Conservation (phyloP, 2,888 invertebrate species). For the Ophion ventricosus region DNA sequence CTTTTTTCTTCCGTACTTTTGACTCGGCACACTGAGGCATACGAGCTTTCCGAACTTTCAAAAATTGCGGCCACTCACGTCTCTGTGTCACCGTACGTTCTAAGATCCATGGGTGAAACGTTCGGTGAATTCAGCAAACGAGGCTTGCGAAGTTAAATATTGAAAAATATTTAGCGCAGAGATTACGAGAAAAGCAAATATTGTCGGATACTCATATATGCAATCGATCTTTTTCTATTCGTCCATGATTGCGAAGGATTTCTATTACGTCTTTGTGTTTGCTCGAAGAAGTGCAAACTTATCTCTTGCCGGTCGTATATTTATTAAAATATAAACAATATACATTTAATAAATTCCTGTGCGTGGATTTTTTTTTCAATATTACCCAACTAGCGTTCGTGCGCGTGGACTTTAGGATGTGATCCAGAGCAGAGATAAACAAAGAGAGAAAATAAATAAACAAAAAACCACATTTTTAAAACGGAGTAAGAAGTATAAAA, state of each 20-base stretch:
- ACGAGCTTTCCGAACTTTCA: constrained; percentile 70
- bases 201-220: too few species aligned
- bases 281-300: background rate
- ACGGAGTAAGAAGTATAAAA: too few species aligned
- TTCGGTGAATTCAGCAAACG: background rate
- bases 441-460: too few species aligned
- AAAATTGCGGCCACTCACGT: constrained; percentile 51
- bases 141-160: background rate
- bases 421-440: too few species aligned
- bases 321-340: too few species aligned
- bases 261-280: background rate
- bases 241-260: background rate
- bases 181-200: background rate
- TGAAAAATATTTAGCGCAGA: background rate
- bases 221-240: background rate
- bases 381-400: too few species aligned
- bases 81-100: background rate
- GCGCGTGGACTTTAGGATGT: too few species aligned
- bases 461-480: too few species aligned
- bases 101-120: constrained; percentile 19
- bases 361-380: too few species aligned
- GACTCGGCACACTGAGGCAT: constrained; percentile 26
- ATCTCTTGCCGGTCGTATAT: too few species aligned
- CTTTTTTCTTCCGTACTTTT: constrained; percentile 31
- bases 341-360: too few species aligned